Base-by-base conservation (phyloP, 2,888 invertebrate species). In the Lochmaea capreae region DNA sequence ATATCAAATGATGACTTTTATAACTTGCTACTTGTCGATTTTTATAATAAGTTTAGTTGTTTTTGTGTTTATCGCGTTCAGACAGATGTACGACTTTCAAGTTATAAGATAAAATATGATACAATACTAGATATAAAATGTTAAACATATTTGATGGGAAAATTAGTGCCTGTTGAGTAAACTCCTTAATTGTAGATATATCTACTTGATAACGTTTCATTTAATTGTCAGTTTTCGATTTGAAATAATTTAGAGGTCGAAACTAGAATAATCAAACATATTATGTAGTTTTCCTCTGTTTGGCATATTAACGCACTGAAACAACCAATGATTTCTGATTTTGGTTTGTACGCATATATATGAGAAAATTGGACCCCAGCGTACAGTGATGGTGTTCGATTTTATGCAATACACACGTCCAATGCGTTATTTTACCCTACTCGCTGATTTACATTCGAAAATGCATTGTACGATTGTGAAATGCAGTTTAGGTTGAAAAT, bases 301-400 rank as follows among this genome's bases (percentile, higher is more conserved):
- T 52, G 18, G 52, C n/a, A 52, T 52, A 52, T 52, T n/a, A 6
- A 54, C 54, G 54, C 54, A 54, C 42, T 62, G 63, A 67, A 74
- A 74, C 71, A 54, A 73, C 65, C 73, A 65, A 65, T 74, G 77
- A 77, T 75, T 77, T 76, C 78, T 80, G 77, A 79, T 80, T 80
- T 77, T 76, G 71, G 72, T 81, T 80, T 77, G 78, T 74, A 79
- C 77, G 74, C 78, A 76, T 78, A 77, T 78, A 77, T 77, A 79
- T 74, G 70, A 75, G 77, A 76, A 78, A 80, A 80, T 79, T 77
- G 74, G 74, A 75, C 79, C 79, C 74, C 72, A 73, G 75, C 65
- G 75, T 72, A 74, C 77, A 65, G 72, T 75, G 70, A 65, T 67
- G 65, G 71, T 76, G 77, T 78, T 78, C 78, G 77, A 79, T 78